Evolutionary conservation across 1,140 invertebrate genomes (phyloP).

Genomic region (Bactericera cockerelli): DNA sequence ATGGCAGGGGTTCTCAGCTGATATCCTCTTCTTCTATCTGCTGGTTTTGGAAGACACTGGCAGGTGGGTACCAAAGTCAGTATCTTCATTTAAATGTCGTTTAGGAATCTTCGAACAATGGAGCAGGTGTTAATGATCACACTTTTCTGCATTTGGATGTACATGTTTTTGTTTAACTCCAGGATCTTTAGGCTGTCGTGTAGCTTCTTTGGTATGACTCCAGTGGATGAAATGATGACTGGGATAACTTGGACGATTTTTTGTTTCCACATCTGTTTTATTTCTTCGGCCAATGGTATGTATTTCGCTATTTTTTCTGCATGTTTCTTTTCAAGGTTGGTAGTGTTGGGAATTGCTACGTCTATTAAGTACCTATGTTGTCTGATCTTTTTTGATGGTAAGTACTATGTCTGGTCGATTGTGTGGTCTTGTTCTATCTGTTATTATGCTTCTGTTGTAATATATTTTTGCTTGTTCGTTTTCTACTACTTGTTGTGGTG

Average conservation of each 20-base stretch:
- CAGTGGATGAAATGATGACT: not conserved
- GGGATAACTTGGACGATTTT: not conserved
- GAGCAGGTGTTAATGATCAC: too few relatives aligned
- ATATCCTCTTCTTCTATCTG: too few relatives aligned
- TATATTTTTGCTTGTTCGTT: too few relatives aligned
- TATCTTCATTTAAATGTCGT: too few relatives aligned
- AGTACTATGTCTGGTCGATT: not conserved
- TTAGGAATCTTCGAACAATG: too few relatives aligned
- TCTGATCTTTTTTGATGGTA: not conserved
- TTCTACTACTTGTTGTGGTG: too few relatives aligned
- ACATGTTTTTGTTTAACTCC: too few relatives aligned
- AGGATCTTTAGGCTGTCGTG: not conserved
- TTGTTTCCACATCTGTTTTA: not conserved
- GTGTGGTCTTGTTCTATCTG: not conserved
- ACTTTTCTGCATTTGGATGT: too few relatives aligned
- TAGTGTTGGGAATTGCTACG: not conserved
- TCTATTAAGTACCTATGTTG: not conserved
- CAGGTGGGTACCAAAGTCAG: too few relatives aligned
- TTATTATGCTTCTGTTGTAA: too few relatives aligned
- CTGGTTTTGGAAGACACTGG: too few relatives aligned
- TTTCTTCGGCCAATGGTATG: slow-evolving; percentile 1
- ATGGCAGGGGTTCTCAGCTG: too few relatives aligned
- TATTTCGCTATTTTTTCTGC: slow-evolving; percentile 2
- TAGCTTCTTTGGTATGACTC: slow-evolving; percentile 2
- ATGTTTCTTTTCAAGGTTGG: not conserved